Percentiles rank a stretch among this genome's conserved stretches.
Evolutionary conservation across 2,888 invertebrate genomes (phyloP).

Genomic region (Bhutanitis thaidina): DNA sequence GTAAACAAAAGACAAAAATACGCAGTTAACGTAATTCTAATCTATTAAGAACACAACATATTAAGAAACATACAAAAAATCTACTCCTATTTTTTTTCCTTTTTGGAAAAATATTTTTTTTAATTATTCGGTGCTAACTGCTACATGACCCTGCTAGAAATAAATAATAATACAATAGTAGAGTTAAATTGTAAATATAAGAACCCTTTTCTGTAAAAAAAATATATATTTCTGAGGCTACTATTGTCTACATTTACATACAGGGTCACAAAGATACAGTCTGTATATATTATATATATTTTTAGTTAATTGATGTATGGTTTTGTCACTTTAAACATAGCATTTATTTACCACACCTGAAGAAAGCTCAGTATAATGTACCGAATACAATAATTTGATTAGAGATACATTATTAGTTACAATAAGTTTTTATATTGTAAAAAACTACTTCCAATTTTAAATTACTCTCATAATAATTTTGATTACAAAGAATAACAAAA

Average conservation of each 20-base stretch:
- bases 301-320: slow-evolving; percentile 36
- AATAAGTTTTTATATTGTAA: slow-evolving; percentile 23
- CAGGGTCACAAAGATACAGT: slow-evolving; percentile 69
- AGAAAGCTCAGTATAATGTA: slow-evolving; percentile 66
- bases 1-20: background rate
- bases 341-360: slow-evolving; percentile 76
- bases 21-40: background rate
- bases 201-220: slow-evolving; percentile 49
- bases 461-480: slow-evolving; percentile 23
- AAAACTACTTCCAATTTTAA: slow-evolving; percentile 25
- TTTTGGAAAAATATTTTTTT: slow-evolving; percentile 9
- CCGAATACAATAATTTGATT: slow-evolving; percentile 33
- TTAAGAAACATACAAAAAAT: slow-evolving; percentile 18
- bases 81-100: slow-evolving; percentile 6
- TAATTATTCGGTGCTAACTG: slow-evolving; percentile 64
- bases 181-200: slow-evolving; percentile 53
- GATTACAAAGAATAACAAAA: background rate
- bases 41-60: too few relatives aligned
- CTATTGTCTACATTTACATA: slow-evolving; percentile 43
- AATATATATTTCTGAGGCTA: slow-evolving; percentile 63
- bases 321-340: slow-evolving; percentile 37
- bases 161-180: slow-evolving; percentile 34
- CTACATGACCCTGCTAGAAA: slow-evolving; percentile 53
- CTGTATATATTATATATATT: slow-evolving; percentile 50
- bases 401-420: slow-evolving; percentile 21